phyloP scores from a whole-genome alignment of 2,888 invertebrate species.

The Pachycephus smyrnensis region DNA sequence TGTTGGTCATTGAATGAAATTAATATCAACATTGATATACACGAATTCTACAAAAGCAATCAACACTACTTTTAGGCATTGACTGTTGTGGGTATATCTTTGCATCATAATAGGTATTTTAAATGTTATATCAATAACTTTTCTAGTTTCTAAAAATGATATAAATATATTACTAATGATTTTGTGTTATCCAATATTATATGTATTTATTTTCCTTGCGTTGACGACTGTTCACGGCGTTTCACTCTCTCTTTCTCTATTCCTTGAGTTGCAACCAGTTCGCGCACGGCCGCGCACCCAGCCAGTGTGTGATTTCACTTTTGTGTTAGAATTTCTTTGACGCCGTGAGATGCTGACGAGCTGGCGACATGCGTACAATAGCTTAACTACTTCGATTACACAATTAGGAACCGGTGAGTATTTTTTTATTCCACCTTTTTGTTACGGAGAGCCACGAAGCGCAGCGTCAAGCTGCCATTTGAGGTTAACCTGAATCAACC shows the following conservation, averaged over 20 bases:
- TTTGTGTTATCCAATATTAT: background rate
- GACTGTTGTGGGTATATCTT: too few relatives aligned
- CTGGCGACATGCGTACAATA: conserved; percentile 51
- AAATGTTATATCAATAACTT: background rate
- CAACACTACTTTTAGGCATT: too few relatives aligned
- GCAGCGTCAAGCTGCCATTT: background rate
- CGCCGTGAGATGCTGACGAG: conserved; percentile 60
- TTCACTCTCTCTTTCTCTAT: background rate
- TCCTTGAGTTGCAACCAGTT: background rate
- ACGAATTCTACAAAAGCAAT: too few relatives aligned
- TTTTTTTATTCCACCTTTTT: background rate
- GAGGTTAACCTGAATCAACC: background rate
- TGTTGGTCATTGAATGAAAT: too few relatives aligned
- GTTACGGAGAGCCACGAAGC: background rate
- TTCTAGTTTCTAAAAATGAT: background rate
- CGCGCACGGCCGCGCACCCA: background rate
- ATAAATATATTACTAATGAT: background rate
- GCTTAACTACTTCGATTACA: conserved; percentile 48
- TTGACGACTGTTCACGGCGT: background rate
- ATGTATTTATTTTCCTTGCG: background rate
- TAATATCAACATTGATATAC: too few relatives aligned
- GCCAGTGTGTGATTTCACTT: background rate
- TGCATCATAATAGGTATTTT: too few relatives aligned
- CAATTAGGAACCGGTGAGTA: conserved; percentile 50
- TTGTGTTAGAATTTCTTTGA: conserved; percentile 24